A percentile compares a stretch with the other conserved stretches of the same genome.
Conservation (phyloP, 1,140 invertebrate species). For the Pseudachorutes palmiensis region DNA sequence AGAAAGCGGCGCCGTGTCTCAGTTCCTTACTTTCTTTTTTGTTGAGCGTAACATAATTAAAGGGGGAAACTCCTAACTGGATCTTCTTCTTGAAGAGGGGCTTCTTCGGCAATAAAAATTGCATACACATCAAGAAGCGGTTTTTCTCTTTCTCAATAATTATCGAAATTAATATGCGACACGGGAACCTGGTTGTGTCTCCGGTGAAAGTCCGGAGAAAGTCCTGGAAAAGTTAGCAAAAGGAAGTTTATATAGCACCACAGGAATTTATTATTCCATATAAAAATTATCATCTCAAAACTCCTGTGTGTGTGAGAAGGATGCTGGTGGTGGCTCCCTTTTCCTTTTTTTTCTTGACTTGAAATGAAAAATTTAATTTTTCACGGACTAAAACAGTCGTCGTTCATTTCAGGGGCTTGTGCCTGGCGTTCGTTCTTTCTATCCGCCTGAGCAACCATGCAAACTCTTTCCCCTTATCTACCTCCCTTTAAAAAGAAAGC, state of each 20-base stretch:
- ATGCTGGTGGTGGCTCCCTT: constrained; percentile 26
- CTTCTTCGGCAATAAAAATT: too few species aligned
- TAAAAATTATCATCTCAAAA: constrained; percentile 38
- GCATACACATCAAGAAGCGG: background rate
- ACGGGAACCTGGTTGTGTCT: constrained; percentile 13
- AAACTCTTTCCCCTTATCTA: constrained; percentile 2
- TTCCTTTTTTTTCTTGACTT: too few species aligned
- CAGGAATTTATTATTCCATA: constrained; percentile 39
- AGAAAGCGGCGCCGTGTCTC: constrained; percentile 30
- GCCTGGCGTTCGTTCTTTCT: constrained; percentile 21
- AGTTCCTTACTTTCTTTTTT: constrained; percentile 19
- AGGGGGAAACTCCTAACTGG: constrained; percentile 38
- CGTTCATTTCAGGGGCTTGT: constrained; percentile 36
- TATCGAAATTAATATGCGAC: constrained; percentile 42
- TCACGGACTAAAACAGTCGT: constrained; percentile 37
- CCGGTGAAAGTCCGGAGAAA: background rate
- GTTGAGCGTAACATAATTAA: constrained; percentile 38
- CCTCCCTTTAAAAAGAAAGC: constrained; percentile 8
- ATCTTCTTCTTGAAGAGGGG: background rate
- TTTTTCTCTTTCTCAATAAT: constrained; percentile 38
- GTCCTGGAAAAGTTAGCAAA: background rate
- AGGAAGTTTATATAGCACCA: constrained; percentile 32
- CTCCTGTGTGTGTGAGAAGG: constrained; percentile 15
- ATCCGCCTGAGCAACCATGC: constrained; percentile 38
- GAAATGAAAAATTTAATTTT: constrained; percentile 40